Base-by-base conservation (phyloP, 1,140 invertebrate species). In the Diorhabda carinulata region DNA sequence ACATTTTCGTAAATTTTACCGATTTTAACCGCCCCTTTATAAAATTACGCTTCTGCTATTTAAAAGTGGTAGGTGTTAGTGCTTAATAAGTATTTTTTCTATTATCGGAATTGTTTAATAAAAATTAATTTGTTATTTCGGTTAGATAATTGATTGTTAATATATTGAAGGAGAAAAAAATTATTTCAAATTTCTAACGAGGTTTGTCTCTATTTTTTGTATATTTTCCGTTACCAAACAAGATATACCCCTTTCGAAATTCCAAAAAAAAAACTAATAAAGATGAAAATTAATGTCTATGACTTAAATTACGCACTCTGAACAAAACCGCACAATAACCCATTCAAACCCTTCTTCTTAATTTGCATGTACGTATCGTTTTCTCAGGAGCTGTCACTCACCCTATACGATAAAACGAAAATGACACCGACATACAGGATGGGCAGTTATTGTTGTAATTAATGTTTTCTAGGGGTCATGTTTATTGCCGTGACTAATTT, bases 401-500 rank as follows among this genome's bases (percentile, higher is more conserved):
- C 63, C 52, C 63, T 57, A 43, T 62, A 62, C 43, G n/a, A 6
- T 52, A 52, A 62, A 65, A 6, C 56, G 41, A 56, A 42, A 65
- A 65, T 57, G 47, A 65, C 57, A 58, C 61, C 62, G 43, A 41
- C 25, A 56, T 44, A 60, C 66, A 45, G 10, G 44, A 60, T 60
- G 6, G 43, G 8, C n/a, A 52, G 66, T 61, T 61, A 67, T 67
- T 67, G 57, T 56, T 56, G 42, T 67, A 67, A 67, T 67, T 67
- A 67, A 67, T 67, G 66, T 67, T 67, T 44, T n/a, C 57, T 40
- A 43, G 60, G 64, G 66, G 58, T 60, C 44, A 67, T 67, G 66
- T 67, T 67, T 67, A 67, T 67, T 67, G 57, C 66, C 66, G 57
- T 67, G 58, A 67, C 66, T 67, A 67, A 67, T 67, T 67, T 67